phyloP scores from a whole-genome alignment of 1,140 invertebrate species.

The Conus betulinus region DNA sequence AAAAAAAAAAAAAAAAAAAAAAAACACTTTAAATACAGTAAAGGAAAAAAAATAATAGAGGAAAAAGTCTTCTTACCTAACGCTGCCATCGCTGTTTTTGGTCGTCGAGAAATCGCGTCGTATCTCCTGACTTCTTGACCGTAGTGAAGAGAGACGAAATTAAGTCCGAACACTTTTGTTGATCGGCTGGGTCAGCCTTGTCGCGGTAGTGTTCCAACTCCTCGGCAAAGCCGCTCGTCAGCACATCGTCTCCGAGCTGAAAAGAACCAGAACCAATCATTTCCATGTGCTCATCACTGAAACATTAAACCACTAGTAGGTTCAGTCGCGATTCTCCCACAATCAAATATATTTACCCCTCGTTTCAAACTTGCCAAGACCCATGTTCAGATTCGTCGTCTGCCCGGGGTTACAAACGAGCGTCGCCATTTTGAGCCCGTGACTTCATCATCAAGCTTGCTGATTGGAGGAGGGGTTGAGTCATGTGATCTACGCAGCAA shows the following conservation, averaged over 20 bases:
- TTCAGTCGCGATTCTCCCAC: too few species aligned
- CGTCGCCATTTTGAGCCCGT: constrained; percentile 37
- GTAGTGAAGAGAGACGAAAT: constrained; percentile 59
- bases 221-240: constrained; percentile 56
- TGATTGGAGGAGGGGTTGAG: neutral
- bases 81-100: constrained; percentile 63
- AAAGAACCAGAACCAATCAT: constrained; percentile 20
- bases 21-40: too few species aligned
- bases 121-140: constrained; percentile 45
- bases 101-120: constrained; percentile 38
- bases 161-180: constrained; percentile 62
- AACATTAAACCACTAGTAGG: too few species aligned
- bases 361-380: constrained; percentile 15
- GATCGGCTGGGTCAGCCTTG: constrained; percentile 58
- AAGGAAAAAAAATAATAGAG: neutral
- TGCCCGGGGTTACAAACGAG: constrained; percentile 23
- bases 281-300: neutral
- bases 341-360: neutral
- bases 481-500: constrained; percentile 26
- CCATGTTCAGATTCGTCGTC: constrained; percentile 35
- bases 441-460: neutral
- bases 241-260: constrained; percentile 65
- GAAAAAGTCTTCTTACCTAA: constrained; percentile 49
- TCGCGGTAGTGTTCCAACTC: constrained; percentile 65
- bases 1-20: neutral